Conservation (phyloP, 2,888 invertebrate species). For the Syritta pipiens region DNA sequence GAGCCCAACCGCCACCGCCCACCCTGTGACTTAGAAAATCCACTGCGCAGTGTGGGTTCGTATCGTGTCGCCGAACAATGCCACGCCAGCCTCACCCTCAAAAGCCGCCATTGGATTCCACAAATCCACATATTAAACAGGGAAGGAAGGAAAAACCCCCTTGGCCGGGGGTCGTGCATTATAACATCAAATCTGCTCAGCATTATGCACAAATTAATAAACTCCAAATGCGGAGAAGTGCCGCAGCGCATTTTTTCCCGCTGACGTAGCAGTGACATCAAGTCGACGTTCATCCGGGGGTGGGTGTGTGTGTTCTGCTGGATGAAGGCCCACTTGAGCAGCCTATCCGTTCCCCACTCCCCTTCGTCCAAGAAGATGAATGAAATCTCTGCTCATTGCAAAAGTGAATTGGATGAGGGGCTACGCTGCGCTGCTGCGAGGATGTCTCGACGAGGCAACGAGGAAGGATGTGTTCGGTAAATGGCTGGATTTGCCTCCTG, state of each 20-base stretch:
- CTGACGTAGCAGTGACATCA: conserved; percentile 71
- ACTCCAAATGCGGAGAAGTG: conserved; percentile 70
- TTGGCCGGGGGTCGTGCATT: conserved; percentile 62
- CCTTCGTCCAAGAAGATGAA: conserved; percentile 51
- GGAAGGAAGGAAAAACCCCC: conserved; percentile 22
- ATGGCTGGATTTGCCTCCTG: conserved; percentile 65
- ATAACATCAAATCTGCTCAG: conserved; percentile 70
- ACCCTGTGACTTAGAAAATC: conserved; percentile 34
- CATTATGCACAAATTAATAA: conserved; percentile 72
- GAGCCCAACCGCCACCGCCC: conserved; percentile 1
- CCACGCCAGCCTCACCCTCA: conserved; percentile 29
- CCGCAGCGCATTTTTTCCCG: conserved; percentile 70
- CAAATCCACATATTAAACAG: conserved; percentile 68
- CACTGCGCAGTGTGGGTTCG: conserved; percentile 39
- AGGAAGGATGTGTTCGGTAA: conserved; percentile 45
- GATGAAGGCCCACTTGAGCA: conserved; percentile 69
- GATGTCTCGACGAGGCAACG: conserved; percentile 19
- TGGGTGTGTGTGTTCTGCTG: conserved; percentile 30
- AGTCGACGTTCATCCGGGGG: conserved; percentile 66
- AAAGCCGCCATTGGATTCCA: conserved; percentile 33
- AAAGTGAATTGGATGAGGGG: conserved; percentile 56
- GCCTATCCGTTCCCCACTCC: conserved; percentile 30
- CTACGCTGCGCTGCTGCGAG: too few relatives aligned
- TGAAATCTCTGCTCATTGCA: conserved; percentile 64
- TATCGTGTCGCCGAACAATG: conserved; percentile 56